phyloP scores from a whole-genome alignment of 2,888 invertebrate genomes.

The Pachycephus smyrnensis region DNA sequence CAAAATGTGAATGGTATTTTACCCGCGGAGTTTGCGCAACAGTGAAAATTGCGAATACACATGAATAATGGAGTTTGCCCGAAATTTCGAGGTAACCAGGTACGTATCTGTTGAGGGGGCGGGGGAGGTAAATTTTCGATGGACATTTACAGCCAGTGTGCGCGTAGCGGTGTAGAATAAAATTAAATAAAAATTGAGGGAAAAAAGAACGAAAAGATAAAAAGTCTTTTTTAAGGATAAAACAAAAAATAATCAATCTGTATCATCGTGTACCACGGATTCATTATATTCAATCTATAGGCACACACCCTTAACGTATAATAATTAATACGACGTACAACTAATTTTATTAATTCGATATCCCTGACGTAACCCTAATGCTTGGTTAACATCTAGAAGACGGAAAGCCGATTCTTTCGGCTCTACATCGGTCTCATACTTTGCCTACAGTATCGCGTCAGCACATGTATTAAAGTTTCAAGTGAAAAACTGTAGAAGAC shows the following conservation, averaged over 20 bases:
- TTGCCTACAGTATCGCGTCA: too few relatives aligned
- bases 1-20: not conserved
- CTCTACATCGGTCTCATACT: too few relatives aligned
- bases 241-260: not conserved
- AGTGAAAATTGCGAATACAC: not conserved
- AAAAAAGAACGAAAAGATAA: too few relatives aligned
- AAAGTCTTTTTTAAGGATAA: too few relatives aligned
- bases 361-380: not conserved
- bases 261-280: too few relatives aligned
- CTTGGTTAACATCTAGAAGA: not conserved
- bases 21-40: not conserved
- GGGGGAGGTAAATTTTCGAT: not conserved
- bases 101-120: not conserved
- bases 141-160: not conserved
- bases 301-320: not conserved
- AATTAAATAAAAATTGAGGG: too few relatives aligned
- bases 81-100: not conserved
- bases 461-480: too few relatives aligned
- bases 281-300: not conserved
- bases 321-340: not conserved
- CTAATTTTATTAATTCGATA: not conserved
- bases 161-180: too few relatives aligned
- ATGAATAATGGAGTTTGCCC: not conserved
- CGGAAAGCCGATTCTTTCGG: too few relatives aligned
- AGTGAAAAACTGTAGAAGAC: too few relatives aligned